Base-by-base conservation (phyloP, 2,888 invertebrate species). In the Augiades crinisus region DNA sequence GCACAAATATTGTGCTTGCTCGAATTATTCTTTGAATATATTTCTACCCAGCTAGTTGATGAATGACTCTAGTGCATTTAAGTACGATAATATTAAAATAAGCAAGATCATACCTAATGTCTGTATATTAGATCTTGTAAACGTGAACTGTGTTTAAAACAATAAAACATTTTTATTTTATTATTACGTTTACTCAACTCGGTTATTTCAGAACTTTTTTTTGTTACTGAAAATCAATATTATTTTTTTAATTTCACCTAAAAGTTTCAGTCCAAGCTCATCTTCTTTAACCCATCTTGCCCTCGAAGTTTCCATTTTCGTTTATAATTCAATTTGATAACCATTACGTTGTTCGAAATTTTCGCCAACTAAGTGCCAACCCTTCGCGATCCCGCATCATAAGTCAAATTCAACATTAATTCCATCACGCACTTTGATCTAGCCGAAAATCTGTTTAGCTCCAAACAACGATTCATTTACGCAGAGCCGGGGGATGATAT, bases 401-500 rank as follows among this genome's bases (percentile, higher is more conserved):
- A 47, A 56, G 59, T 59, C 58, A 55, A 57, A 57, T 38, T 52
- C 51, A 45, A 22, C 38, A 45, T 53, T 63, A 61, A 67, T 62
- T 65, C 58, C 55, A 60, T 64, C 59, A 59, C 38, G 53, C 51
- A 54, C 62, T 67, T 64, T 60, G 63, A 64, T 67, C 59, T 60
- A 38, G 22, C 37, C 44, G 46, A 38, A 54, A 50, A 54, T 57
- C 55, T 53, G 58, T 54, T 60, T 58, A 50, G 57, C 55, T 50
- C 30, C 52, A 52, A 50, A 51, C 58, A 60, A 56, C 61, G 57
- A 61, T 63, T 62, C 60, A 57, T 60, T 59, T 55, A 49, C 43
- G 57, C 38, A 17, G 51, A 54, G 63, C 62, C 53, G 53, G 53
- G 58, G 61, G 70, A 73, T 74, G 72, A 72, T 76, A 70, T 75